Base-by-base conservation (phyloP, 2,797 vertebrate species). In the Graptemys geographica region DNA sequence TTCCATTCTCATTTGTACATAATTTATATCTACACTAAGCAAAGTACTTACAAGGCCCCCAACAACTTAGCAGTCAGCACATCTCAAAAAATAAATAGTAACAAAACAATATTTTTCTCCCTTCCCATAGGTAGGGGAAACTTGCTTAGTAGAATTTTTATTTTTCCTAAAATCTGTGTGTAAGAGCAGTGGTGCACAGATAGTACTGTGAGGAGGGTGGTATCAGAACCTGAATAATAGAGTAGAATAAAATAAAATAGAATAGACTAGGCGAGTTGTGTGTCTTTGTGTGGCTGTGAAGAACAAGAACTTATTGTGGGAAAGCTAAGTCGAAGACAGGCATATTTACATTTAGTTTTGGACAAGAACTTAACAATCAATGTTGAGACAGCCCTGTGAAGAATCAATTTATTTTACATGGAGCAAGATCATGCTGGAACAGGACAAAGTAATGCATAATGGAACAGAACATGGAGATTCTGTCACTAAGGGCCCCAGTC, bases 11-110 rank as follows among this genome's bases (percentile, higher is more conserved):
- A 84, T 96, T 94, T 93, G 93, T 74, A 90, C 82, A 81, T 72
- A 93, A 95, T 87, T 92, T 78, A 76, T 78, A 28, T 15, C 90
- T 96, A 95, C 91, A 96, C 93, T 91, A 94, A 95, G 91, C 49
- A 56, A 94, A 94, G 57, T 55, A 84, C 92, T 95, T 92, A 88
- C 85, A 83, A 97, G 88, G n/a, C 37, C 86, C 86, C 51, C 11
- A 49, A 95, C 93, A 90, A 69, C 82, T 94, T 92, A 91, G 62
- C 21, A 78, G 6, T 59, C 18, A 89, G 37, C 89, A 78, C 82
- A 92, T 93, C 91, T 92, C 81, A 93, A 96, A 95, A 92, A 89
- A 80, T 83, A 92, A 92, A 95, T 82, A 56, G 55, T 83, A 96
- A 81, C 65, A 92, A 86, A 96, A 92, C 31, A 82, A 81, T 92